Conservation (phyloP, 30 jellyfish, hydroid and myxozoan species). For the Clytia hemisphaerica region DNA sequence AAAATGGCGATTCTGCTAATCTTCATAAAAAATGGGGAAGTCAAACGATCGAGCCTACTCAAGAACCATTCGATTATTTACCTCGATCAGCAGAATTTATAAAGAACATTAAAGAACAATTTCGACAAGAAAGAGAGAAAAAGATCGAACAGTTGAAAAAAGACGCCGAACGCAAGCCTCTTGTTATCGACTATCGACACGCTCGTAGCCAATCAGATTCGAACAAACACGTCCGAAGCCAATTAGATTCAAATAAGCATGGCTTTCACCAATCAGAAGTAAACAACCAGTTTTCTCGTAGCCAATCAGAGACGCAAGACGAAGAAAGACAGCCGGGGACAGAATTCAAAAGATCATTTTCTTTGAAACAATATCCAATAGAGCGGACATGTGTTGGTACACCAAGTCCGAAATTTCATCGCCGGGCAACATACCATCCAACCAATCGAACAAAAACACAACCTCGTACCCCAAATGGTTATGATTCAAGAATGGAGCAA, state of each 20-base stretch:
- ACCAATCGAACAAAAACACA: not conserved
- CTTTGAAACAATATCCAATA: conserved; percentile 14
- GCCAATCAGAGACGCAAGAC: no score
- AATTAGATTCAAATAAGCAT: not conserved
- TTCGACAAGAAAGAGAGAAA: no score
- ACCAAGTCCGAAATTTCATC: conserved; percentile 9
- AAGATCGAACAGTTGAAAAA: no score
- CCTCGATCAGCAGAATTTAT: conserved; percentile 19
- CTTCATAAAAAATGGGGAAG: not conserved
- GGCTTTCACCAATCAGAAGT: not conserved
- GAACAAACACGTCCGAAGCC: not conserved
- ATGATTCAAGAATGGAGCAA: not conserved
- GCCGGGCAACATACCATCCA: not conserved
- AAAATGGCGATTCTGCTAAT: not conserved
- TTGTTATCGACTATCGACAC: no score
- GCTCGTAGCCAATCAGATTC: not conserved
- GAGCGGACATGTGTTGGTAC: not conserved
- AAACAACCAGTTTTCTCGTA: not conserved
- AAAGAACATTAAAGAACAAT: not conserved
- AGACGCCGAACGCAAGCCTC: no score
- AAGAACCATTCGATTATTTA: not conserved
- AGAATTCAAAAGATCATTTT: no score
- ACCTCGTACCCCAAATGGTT: not conserved
- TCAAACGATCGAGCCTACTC: not conserved
- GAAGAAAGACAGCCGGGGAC: no score